Base-by-base conservation (phyloP, 35 echinoderm and acorn worm species). In the Anneissia japonica region DNA sequence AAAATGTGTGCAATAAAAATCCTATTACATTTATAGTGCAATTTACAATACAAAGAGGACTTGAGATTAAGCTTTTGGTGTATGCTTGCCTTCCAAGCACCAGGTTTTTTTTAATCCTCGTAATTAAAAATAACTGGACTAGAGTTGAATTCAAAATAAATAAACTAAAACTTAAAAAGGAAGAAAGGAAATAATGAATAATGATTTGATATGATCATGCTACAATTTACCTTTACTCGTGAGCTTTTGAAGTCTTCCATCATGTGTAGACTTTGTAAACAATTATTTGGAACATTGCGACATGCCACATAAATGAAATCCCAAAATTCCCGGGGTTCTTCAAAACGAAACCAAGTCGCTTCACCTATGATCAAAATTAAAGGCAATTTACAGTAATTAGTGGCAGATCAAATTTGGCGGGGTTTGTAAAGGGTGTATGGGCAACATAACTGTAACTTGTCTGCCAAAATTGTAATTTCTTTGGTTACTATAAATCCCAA, bases 271-370 rank as follows among this genome's bases (percentile, higher is more conserved):
- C 78, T 93, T 36, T 75, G 16, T 33, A 93, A 81, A 55, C 87
- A 86, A 41, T 80, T 89, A 38, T 90, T 46, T 11, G 88, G 82
- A 19, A 85, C 34, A 29, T 55, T 88, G 34, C 77, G 31, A 77
- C 92, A 93, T 11, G 79, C 78, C 32, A 46, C 87, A 4, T 83
- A 34, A 36, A 93, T 84, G 37, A 89, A 93, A 76, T 93, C 82
- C 92, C 92, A 93, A 45, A 93, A 93, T 34, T 89, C 87, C 43
- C 86, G 84, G 0, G 92, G 41, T 26, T 89, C 92, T 39, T 93
- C 92, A 12, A 93, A 64, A 10, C 87, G 83, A 86, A 93, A 93
- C 92, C 92, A 93, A 29, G 87, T 81, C 3, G 85, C 35, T 38
- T 93, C 87, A 85, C 83, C 92, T 93, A 34, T 23, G 30, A 84